phyloP scores from a whole-genome alignment of 2,888 invertebrate species.

The Microplitis deprimator region DNA sequence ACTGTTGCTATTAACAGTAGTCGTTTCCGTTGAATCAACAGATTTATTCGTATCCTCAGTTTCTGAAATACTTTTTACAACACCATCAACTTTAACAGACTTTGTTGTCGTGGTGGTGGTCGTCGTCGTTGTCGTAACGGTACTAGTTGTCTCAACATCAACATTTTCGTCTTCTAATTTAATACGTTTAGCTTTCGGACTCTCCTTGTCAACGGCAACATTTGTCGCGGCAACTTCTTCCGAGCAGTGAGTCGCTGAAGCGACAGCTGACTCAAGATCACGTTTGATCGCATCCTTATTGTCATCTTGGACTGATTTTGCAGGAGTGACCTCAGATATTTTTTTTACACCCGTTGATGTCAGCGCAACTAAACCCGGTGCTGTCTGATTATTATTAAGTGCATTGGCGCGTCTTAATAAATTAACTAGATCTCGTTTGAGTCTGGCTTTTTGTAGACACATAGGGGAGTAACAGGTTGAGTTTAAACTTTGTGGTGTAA shows the following conservation, averaged over 20 bases:
- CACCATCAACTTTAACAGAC: conserved; percentile 70
- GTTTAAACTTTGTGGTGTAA: conserved; percentile 73
- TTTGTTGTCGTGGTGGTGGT: conserved; percentile 69
- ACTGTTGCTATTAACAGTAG: conserved; percentile 47
- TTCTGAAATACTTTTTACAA: conserved; percentile 71
- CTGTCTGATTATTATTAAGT: conserved; percentile 62
- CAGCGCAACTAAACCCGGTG: conserved; percentile 39
- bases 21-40: conserved; percentile 60
- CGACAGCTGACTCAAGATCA: conserved; percentile 77
- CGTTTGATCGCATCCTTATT: conserved; percentile 75
- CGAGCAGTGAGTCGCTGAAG: conserved; percentile 77
- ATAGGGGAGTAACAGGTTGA: conserved; percentile 85
- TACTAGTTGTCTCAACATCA: conserved; percentile 16
- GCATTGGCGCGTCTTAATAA: conserved; percentile 78
- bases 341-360: conserved; percentile 52
- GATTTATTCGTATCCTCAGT: conserved; percentile 71
- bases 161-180: conserved; percentile 33
- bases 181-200: conserved; percentile 40
- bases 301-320: conserved; percentile 53
- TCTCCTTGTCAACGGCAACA: conserved; percentile 43
- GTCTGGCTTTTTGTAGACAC: conserved; percentile 81
- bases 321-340: conserved; percentile 45
- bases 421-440: conserved; percentile 79
- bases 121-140: conserved; percentile 67
- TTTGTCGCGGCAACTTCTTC: conserved; percentile 70